phyloP scores from a whole-genome alignment of 2,888 invertebrate species.

The Osmoderma eremita region DNA sequence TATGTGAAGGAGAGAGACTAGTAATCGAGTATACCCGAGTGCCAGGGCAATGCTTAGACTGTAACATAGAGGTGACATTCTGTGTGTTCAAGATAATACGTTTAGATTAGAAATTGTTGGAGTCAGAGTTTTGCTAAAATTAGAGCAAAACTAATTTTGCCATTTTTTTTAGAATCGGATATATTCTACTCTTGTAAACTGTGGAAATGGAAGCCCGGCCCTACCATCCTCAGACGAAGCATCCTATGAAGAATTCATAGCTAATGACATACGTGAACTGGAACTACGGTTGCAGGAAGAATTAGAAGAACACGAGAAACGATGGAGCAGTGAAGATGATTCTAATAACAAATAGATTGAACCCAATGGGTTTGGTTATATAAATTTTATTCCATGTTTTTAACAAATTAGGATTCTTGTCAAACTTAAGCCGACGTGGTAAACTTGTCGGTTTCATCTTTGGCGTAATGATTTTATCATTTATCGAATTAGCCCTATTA shows the following conservation, averaged over 20 bases:
- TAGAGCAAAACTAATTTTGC: no score
- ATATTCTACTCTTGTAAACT: conserved; percentile 55
- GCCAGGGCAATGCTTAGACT: no score
- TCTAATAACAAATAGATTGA: conserved; percentile 59
- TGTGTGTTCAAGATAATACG: no score
- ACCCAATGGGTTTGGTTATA: conserved; percentile 60
- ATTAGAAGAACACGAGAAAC: conserved; percentile 71
- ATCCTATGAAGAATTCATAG: conserved; percentile 72
- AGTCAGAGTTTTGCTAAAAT: conserved; percentile 18
- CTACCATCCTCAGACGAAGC: conserved; percentile 64
- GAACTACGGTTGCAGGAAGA: conserved; percentile 75
- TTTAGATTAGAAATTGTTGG: no score
- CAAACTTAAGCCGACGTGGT: conserved; percentile 13
- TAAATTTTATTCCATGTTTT: conserved; percentile 12
- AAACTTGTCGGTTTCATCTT: conserved; percentile 11
- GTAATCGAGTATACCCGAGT: no score
- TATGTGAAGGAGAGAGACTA: no score
- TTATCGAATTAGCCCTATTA: conserved; percentile 9
- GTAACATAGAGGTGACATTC: no score
- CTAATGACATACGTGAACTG: conserved; percentile 73
- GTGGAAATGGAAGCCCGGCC: conserved; percentile 42
- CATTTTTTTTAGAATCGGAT: conserved; percentile 59
- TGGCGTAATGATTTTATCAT: conserved; percentile 8
- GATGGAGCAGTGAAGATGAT: conserved; percentile 71
- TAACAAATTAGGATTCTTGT: conserved; percentile 1